Base-by-base conservation (phyloP, 1,140 invertebrate species). In the Pseudomyrmex pallidus region DNA sequence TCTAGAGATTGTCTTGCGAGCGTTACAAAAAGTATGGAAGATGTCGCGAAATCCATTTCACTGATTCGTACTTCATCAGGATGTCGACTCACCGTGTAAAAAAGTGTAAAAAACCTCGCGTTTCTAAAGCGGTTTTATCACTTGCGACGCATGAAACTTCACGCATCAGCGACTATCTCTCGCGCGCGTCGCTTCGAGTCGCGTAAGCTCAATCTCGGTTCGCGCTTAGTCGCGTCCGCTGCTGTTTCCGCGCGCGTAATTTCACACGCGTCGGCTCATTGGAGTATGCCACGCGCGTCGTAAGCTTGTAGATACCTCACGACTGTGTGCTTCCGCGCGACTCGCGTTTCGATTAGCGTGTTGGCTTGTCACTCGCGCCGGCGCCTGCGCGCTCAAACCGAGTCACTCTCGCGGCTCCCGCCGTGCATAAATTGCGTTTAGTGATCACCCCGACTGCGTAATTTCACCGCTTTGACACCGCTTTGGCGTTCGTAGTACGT, bases 241-340 rank as follows among this genome's bases (percentile, higher is more conserved):
- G 20, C 20, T 22, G 52, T 57, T 78, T 52, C 52, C 63, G 66
- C 63, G 35, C 52, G 35, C 52, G 63, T 61, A 44, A 68, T 78
- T 78, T 78, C 10, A 52, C 76, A 57, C 61, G 50, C 61, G 50
- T 66, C 8, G 62, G 13, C n/a, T 77, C 73, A 50, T 77, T 66
- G 66, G 52, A 61, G 48, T 12, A 44, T 17, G 46, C 17, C 25
- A 15, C 15, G n/a, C 48, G 46, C 35, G 59, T 8, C 20, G 44
- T 22, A 52, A 78, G 66, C 64, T 57, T n/a, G 5, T 25, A 25
- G 25, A 0, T 13, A 20, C 46, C 35, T 46, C 64, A 44, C 20
- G 17, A 25, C 50, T 67, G 35, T 35, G 35, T 35, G 22, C 44
- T 74, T 22, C 13, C 17, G 44, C 17, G 44, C 73, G 72, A 61